Evolutionary conservation across 2,797 vertebrate genomes (phyloP).

Genomic region (Lophotriccus pileatus): DNA sequence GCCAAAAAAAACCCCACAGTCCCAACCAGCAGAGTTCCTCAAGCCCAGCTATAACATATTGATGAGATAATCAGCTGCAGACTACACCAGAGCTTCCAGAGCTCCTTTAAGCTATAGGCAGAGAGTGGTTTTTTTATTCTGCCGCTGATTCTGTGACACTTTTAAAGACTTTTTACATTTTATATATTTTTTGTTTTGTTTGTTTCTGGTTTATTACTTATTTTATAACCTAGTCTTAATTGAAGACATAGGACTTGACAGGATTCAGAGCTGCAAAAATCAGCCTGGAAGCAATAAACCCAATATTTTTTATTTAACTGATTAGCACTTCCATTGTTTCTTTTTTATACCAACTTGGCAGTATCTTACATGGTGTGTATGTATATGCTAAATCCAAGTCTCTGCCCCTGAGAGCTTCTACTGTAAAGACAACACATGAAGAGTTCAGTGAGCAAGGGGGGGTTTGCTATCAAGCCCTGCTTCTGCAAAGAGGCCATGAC

Average conservation of each 20-base stretch:
- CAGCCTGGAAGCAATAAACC: slow-evolving; percentile 2
- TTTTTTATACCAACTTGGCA: background rate
- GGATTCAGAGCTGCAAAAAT: slow-evolving; percentile 3
- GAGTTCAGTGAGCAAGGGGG: background rate
- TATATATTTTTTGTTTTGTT: slow-evolving; percentile 10
- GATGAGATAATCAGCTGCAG: slow-evolving; percentile 1
- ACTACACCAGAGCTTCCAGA: background rate
- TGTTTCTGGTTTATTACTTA: slow-evolving; percentile 14
- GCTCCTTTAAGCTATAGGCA: background rate
- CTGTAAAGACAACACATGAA: background rate
- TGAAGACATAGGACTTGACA: slow-evolving; percentile 30
- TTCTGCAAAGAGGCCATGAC: background rate
- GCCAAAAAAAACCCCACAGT: background rate
- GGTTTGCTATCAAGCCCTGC: background rate
- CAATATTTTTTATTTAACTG: slow-evolving; percentile 34
- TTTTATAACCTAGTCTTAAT: slow-evolving; percentile 35
- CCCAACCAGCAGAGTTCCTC: background rate
- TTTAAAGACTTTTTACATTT: background rate
- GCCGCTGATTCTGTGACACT: background rate
- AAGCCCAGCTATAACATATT: background rate
- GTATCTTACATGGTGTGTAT: background rate
- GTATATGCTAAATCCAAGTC: background rate
- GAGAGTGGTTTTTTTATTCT: background rate
- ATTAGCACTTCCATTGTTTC: slow-evolving; percentile 31
- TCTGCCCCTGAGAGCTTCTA: background rate